phyloP scores from a whole-genome alignment of 2,888 invertebrate genomes.

The Meandrusa payeni region DNA sequence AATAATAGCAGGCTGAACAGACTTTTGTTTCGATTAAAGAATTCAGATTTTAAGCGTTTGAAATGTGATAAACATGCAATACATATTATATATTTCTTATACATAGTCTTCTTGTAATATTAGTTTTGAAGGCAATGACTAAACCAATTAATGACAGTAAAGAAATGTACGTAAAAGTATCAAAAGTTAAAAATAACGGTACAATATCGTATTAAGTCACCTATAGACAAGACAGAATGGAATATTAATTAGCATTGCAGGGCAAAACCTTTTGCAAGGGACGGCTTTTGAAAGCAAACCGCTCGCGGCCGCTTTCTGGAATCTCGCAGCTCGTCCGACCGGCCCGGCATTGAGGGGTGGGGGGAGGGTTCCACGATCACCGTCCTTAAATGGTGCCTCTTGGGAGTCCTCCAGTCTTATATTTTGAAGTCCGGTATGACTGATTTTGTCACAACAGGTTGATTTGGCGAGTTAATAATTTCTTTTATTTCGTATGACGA shows the following conservation, averaged over 20 bases:
- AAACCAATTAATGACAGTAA: too few relatives aligned
- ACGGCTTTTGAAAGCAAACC: constrained; percentile 66
- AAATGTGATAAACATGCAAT: too few relatives aligned
- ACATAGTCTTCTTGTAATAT: too few relatives aligned
- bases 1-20: too few relatives aligned
- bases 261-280: constrained; percentile 50
- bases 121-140: too few relatives aligned
- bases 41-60: too few relatives aligned
- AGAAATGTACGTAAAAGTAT: too few relatives aligned
- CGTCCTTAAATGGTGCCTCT: constrained; percentile 34
- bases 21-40: too few relatives aligned
- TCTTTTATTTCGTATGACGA: not conserved
- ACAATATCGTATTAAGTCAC: not conserved
- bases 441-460: constrained; percentile 5
- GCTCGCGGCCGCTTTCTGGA: constrained; percentile 66
- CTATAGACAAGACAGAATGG: constrained; percentile 16
- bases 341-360: constrained; percentile 42
- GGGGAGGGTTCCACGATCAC: constrained; percentile 34
- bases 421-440: constrained; percentile 15
- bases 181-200: not conserved
- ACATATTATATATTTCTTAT: too few relatives aligned
- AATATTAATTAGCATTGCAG: constrained; percentile 38
- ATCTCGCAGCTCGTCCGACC: constrained; percentile 66
- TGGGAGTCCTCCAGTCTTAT: constrained; percentile 18
- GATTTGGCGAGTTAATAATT: not conserved